Conservation (phyloP, 2,113 vertebrate genomes). For the Megatriorchis doriae region DNA sequence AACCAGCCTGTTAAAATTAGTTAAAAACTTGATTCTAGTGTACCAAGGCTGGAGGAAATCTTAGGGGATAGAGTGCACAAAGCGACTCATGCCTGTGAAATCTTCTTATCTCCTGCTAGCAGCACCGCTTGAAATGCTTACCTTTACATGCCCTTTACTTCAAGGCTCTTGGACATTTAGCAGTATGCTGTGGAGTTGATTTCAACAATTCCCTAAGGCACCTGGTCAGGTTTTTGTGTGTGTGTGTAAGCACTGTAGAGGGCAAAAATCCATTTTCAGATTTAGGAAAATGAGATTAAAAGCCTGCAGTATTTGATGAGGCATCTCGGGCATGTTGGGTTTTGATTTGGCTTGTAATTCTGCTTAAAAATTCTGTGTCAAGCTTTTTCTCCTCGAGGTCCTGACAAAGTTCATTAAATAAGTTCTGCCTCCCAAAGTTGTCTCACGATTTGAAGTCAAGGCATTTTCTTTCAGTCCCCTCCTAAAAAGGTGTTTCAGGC, state of each 20-base stretch:
- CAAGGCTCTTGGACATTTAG: background rate
- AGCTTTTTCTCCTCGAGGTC: background rate
- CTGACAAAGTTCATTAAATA: background rate
- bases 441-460: accelerated
- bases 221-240: background rate
- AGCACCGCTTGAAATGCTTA: background rate
- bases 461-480: background rate
- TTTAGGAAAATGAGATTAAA: background rate
- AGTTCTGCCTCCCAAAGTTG: background rate
- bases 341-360: background rate
- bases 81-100: background rate
- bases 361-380: background rate
- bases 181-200: background rate
- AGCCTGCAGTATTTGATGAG: background rate
- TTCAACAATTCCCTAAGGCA: background rate
- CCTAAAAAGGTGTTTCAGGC: background rate
- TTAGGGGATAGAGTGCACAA: accelerated
- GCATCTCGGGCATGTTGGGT: background rate
- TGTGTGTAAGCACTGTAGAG: background rate
- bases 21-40: background rate
- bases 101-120: background rate
- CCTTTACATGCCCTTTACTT: background rate
- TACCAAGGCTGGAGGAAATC: background rate
- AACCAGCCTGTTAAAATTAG: background rate
- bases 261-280: background rate